Evolutionary conservation across 2,113 vertebrate species (phyloP).

Genomic region (Oryzias javanicus): DNA sequence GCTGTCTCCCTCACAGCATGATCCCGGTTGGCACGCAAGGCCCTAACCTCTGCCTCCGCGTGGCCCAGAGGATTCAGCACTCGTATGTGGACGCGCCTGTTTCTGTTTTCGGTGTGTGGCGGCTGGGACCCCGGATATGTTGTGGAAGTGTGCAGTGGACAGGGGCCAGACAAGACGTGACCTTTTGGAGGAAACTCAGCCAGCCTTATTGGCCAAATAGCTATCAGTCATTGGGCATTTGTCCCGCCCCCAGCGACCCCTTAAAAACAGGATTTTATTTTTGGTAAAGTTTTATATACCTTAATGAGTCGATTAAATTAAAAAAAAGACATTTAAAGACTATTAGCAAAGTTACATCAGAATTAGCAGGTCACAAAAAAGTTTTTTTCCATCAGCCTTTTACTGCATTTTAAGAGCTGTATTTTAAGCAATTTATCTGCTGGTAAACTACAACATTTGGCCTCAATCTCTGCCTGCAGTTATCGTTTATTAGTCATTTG

Average conservation of each 20-base stretch:
- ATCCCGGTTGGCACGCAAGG: constrained; percentile 60
- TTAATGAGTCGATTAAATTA: background rate
- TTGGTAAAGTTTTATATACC: constrained; percentile 23
- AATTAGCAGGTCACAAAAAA: background rate
- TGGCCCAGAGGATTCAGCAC: constrained; percentile 60
- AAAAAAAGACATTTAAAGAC: constrained; percentile 5
- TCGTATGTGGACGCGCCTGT: constrained; percentile 27
- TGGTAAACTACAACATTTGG: constrained; percentile 33
- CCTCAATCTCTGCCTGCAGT: constrained; percentile 16
- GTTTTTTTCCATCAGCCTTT: background rate
- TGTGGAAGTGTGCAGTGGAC: constrained; percentile 79
- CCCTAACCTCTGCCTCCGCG: constrained; percentile 62
- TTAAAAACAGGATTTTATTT: constrained; percentile 62
- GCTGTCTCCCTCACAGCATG: constrained; percentile 36
- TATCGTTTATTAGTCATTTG: constrained; percentile 60
- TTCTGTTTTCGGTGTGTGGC: constrained; percentile 17
- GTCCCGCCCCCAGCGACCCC: constrained; percentile 56
- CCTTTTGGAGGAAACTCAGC: constrained; percentile 70
- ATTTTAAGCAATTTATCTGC: background rate
- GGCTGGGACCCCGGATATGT: constrained; percentile 74
- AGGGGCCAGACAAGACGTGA: constrained; percentile 79
- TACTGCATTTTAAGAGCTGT: background rate
- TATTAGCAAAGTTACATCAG: background rate
- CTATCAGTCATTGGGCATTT: constrained; percentile 69
- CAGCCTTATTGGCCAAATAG: constrained; percentile 64